Evolutionary conservation across 2,888 invertebrate genomes (phyloP).

Genomic region (Cheilosia grossa): DNA sequence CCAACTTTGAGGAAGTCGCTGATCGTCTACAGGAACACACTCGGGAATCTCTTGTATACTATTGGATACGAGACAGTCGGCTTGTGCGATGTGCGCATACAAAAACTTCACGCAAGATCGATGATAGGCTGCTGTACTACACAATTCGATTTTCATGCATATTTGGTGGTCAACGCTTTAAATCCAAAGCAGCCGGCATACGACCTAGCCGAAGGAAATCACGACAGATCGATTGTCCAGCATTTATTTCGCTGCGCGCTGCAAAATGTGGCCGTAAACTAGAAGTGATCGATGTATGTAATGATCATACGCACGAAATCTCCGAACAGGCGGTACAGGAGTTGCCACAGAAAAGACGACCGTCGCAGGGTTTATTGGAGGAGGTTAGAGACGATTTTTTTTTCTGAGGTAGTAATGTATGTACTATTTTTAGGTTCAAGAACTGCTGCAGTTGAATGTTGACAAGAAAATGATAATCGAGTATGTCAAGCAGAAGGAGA

Average conservation of each 20-base stretch:
- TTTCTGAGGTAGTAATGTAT: no score
- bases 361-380: constrained; percentile 51
- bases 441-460: constrained; percentile 55
- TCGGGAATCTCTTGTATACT: constrained; percentile 82
- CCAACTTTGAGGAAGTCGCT: constrained; percentile 82
- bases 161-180: constrained; percentile 83
- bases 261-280: constrained; percentile 83
- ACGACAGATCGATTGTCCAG: constrained; percentile 83
- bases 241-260: constrained; percentile 83
- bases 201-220: constrained; percentile 81
- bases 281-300: constrained; percentile 83
- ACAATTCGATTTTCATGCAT: constrained; percentile 83
- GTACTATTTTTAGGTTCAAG: constrained; percentile 45
- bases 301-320: constrained; percentile 83
- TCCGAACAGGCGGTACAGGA: constrained; percentile 81
- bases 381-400: constrained; percentile 29
- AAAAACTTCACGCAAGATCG: constrained; percentile 83
- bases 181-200: constrained; percentile 81
- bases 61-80: constrained; percentile 83
- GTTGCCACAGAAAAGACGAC: constrained; percentile 62
- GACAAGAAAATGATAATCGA: constrained; percentile 63
- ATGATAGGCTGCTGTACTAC: constrained; percentile 82
- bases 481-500: constrained; percentile 61
- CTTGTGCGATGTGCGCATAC: constrained; percentile 83
- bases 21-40: constrained; percentile 80